A percentile compares a stretch with the other conserved stretches of the same genome.
Evolutionary conservation across 1,140 invertebrate genomes (phyloP).

Genomic region (Heliothis subflexa): DNA sequence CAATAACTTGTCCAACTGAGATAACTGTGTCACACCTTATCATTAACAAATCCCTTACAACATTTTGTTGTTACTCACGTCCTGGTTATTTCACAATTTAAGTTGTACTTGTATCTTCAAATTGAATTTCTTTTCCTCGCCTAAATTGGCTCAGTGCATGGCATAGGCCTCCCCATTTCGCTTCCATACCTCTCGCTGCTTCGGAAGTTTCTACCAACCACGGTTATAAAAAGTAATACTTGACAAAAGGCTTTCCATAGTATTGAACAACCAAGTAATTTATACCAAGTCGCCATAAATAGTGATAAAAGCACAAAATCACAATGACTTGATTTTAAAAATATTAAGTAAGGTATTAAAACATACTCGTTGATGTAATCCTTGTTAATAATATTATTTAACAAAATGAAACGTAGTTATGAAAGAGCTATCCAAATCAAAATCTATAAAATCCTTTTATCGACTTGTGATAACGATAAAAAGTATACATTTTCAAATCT

Average conservation of each 20-base stretch:
- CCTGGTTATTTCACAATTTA: not conserved
- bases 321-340: constrained; percentile 17
- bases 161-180: too few species aligned
- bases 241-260: too few species aligned
- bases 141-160: too few species aligned
- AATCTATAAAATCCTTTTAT: constrained; percentile 46
- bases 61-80: not conserved
- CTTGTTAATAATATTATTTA: not conserved
- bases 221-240: too few species aligned
- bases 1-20: constrained; percentile 31
- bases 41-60: constrained; percentile 21
- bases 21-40: constrained; percentile 37
- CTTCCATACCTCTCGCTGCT: too few species aligned
- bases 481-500: constrained; percentile 23
- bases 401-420: constrained; percentile 27
- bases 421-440: constrained; percentile 16
- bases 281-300: not conserved
- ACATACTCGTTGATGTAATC: not conserved
- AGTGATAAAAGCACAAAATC: not conserved
- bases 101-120: not conserved
- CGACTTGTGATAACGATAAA: constrained; percentile 25
- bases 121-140: too few species aligned
- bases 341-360: constrained; percentile 2
- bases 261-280: not conserved
- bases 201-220: too few species aligned